These are phyloP conservation scores for Falco berigora DNA, from an alignment of 2,797 vertebrate genomes.

Conservation along the genomic window DNA sequence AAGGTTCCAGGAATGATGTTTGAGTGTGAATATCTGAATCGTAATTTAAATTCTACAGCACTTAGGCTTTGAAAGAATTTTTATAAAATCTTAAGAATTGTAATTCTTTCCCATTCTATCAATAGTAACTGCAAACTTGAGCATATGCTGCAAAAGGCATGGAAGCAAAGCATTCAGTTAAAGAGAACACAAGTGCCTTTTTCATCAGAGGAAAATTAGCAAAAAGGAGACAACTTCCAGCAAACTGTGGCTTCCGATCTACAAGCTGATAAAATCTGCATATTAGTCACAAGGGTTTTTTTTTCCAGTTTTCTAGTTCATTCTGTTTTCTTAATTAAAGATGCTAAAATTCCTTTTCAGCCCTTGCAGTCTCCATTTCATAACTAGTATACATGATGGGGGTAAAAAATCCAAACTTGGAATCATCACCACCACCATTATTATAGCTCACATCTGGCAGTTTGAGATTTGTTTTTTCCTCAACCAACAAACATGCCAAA, in stretches of 20 bases:
- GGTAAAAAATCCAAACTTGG: not conserved
- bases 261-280: constrained; percentile 56
- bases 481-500: not conserved
- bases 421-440: not conserved
- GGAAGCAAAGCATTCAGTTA: constrained; percentile 11
- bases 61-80: not conserved
- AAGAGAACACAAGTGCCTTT: constrained; percentile 50
- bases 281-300: constrained; percentile 53
- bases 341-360: not conserved
- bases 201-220: constrained; percentile 51
- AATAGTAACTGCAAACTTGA: constrained; percentile 52
- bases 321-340: constrained; percentile 21
- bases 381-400: not conserved
- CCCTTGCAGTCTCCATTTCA: not conserved
- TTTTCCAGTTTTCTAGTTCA: constrained; percentile 38
- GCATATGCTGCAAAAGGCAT: constrained; percentile 27
- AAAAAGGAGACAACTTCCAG: constrained; percentile 39
- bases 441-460: not conserved
- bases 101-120: constrained; percentile 25
- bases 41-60: not conserved
- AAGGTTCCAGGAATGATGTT: not conserved
- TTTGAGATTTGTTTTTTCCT: not conserved
- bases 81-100: not conserved
- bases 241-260: constrained; percentile 47
- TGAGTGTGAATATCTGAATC: not conserved